Evolutionary conservation across 2,888 invertebrate species (phyloP).

Genomic region (Pheosia gnoma): DNA sequence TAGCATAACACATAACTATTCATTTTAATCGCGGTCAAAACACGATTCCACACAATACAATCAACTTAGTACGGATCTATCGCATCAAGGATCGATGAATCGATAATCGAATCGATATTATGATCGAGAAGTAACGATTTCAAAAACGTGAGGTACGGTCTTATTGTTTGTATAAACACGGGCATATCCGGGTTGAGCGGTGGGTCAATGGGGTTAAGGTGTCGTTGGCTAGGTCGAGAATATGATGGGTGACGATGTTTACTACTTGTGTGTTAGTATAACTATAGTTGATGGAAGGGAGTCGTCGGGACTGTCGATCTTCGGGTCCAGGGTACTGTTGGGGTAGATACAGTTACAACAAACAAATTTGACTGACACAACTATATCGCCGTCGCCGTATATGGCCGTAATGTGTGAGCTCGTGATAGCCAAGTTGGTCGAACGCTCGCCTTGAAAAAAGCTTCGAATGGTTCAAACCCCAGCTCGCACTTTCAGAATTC

Average conservation of each 20-base stretch:
- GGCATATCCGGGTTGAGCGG: not conserved
- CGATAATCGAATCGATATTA: conserved; percentile 4
- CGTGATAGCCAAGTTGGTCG: too few species aligned
- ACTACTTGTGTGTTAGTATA: not conserved
- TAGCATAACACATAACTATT: not conserved
- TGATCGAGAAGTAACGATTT: conserved; percentile 7
- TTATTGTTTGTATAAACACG: conserved; percentile 6
- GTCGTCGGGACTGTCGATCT: too few species aligned
- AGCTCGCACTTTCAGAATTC: too few species aligned
- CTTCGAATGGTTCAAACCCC: too few species aligned
- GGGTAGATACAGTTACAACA: too few species aligned
- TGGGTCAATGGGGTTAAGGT: conserved; percentile 4
- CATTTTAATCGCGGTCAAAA: not conserved
- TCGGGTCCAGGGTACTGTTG: not conserved
- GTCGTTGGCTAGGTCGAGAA: not conserved
- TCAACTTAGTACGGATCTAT: not conserved
- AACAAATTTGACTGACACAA: too few species aligned
- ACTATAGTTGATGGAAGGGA: too few species aligned
- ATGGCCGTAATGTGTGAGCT: too few species aligned
- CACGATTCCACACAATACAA: not conserved
- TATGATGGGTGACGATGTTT: conserved; percentile 5
- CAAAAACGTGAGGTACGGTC: conserved; percentile 4
- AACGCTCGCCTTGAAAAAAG: too few species aligned
- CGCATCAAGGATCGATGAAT: not conserved
- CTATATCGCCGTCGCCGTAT: too few species aligned